These are phyloP conservation scores for Atta colombica DNA, from an alignment of 1,140 invertebrate species.

Conservation along the genomic window DNA sequence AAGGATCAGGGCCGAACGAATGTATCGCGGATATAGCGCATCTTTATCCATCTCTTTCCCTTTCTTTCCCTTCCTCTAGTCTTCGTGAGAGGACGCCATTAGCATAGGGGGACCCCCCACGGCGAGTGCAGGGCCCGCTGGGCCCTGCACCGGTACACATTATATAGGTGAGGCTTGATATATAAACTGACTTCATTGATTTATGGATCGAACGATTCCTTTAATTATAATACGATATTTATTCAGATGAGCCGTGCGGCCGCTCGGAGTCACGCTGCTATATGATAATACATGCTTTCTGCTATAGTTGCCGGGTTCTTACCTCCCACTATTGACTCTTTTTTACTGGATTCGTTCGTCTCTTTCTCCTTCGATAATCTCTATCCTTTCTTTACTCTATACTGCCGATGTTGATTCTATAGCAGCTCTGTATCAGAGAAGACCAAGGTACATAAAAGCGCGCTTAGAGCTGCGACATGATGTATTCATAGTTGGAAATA, in stretches of 20 bases:
- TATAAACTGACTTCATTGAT: constrained; percentile 85
- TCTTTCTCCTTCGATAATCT: background rate
- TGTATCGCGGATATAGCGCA: constrained; percentile 27
- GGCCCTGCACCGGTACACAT: constrained; percentile 79
- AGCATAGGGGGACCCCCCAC: constrained; percentile 86
- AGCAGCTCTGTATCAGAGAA: constrained; percentile 5
- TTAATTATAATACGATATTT: constrained; percentile 87
- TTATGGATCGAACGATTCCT: constrained; percentile 86
- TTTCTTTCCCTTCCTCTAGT: constrained; percentile 66
- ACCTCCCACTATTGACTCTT: constrained; percentile 67
- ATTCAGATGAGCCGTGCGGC: constrained; percentile 83
- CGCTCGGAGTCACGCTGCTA: constrained; percentile 84
- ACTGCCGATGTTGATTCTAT: constrained; percentile 40
- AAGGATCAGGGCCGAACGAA: constrained; percentile 77
- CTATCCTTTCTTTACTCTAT: constrained; percentile 20
- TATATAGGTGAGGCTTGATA: constrained; percentile 81
- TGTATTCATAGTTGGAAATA: background rate
- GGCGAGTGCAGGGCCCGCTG: constrained; percentile 74
- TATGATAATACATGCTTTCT: constrained; percentile 80
- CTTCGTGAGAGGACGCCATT: constrained; percentile 85
- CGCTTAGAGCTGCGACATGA: constrained; percentile 5
- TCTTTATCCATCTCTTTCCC: constrained; percentile 50
- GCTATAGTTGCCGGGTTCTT: constrained; percentile 49
- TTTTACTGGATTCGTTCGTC: constrained; percentile 47
- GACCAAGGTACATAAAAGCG: background rate